These are phyloP conservation scores for Belonocnema kinseyi DNA, from an alignment of 1,140 invertebrate species.

Conservation along the genomic window DNA sequence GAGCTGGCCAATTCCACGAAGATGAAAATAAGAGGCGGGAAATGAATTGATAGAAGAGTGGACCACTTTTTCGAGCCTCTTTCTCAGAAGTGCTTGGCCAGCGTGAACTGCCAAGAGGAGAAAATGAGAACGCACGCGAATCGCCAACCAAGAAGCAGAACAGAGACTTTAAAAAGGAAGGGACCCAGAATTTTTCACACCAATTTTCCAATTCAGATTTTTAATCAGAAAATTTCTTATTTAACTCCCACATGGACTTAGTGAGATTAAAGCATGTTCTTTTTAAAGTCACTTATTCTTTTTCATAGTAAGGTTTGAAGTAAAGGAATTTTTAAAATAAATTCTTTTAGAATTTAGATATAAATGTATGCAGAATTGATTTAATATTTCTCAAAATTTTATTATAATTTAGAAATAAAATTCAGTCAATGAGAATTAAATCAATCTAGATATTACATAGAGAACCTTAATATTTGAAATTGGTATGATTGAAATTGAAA, in stretches of 20 bases:
- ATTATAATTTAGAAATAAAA: too few relatives aligned
- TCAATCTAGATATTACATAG: too few relatives aligned
- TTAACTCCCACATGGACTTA: neutral
- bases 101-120: neutral
- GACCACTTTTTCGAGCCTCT: neutral
- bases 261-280: too few relatives aligned
- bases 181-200: neutral
- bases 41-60: conserved; percentile 16
- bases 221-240: neutral
- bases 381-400: too few relatives aligned
- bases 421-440: too few relatives aligned
- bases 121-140: conserved; percentile 18
- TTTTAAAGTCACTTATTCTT: too few relatives aligned
- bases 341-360: too few relatives aligned
- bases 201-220: neutral
- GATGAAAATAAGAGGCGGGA: conserved; percentile 27
- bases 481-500: too few relatives aligned
- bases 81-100: conserved; percentile 10
- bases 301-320: too few relatives aligned
- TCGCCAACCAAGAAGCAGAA: neutral
- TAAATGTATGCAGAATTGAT: too few relatives aligned
- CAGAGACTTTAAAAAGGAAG: neutral
- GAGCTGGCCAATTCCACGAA: conserved; percentile 1
- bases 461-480: too few relatives aligned
- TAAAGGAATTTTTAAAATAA: too few relatives aligned